Evolutionary conservation across 1,140 invertebrate genomes (phyloP).

Genomic region (Drosophila santomea): DNA sequence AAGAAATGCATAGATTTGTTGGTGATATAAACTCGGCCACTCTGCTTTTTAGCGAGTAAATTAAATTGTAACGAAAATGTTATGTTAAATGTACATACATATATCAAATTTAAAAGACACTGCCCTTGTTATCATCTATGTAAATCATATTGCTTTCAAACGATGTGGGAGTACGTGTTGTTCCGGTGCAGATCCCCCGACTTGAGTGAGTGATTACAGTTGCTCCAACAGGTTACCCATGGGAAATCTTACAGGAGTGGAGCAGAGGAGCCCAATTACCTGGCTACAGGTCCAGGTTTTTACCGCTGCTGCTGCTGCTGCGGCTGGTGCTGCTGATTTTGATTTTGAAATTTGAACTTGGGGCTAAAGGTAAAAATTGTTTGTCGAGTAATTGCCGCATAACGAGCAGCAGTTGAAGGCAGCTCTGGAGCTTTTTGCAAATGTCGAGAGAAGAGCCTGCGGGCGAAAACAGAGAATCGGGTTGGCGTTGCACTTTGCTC

Average conservation of each 20-base stretch:
- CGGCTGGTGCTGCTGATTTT: constrained; percentile 62
- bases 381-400: constrained; percentile 82
- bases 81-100: no score
- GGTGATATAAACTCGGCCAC: neutral
- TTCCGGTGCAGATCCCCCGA: constrained; percentile 34
- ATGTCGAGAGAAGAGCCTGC: constrained; percentile 46
- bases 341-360: constrained; percentile 83
- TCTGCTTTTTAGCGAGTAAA: no score
- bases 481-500: constrained; percentile 56
- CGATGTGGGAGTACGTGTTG: neutral
- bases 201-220: constrained; percentile 80
- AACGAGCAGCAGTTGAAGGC: constrained; percentile 60
- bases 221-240: constrained; percentile 80
- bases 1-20: neutral
- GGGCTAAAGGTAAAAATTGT: constrained; percentile 84
- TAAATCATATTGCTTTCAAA: neutral
- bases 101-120: no score
- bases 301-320: neutral
- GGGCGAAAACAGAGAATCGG: constrained; percentile 51
- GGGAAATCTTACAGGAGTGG: constrained; percentile 67
- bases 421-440: constrained; percentile 40
- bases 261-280: constrained; percentile 66
- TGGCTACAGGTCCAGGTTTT: constrained; percentile 40
- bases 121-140: no score
- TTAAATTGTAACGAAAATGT: no score